phyloP scores from a whole-genome alignment of 2,888 invertebrate genomes.

The Eupithecia pulchellata region DNA sequence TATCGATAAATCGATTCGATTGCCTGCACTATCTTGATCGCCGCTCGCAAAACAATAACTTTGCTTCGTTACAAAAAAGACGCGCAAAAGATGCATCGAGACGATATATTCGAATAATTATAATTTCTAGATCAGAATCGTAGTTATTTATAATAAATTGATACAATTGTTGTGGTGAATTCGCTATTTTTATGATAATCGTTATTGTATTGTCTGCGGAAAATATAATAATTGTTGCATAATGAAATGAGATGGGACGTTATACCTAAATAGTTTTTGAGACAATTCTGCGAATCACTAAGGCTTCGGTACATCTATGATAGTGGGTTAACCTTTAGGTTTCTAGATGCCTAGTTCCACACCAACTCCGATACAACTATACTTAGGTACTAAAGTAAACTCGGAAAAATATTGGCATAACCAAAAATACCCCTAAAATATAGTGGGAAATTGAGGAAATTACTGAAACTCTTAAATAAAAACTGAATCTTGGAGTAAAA shows the following conservation, averaged over 20 bases:
- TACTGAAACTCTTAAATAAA: not conserved
- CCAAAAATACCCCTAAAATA: too few relatives aligned
- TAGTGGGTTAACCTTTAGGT: too few relatives aligned
- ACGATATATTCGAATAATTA: slow-evolving; percentile 37
- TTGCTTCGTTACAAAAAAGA: slow-evolving; percentile 45
- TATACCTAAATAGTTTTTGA: not conserved
- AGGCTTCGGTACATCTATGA: too few relatives aligned
- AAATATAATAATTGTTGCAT: not conserved
- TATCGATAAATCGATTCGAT: slow-evolving; percentile 80
- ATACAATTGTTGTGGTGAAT: slow-evolving; percentile 15
- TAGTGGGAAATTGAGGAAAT: too few relatives aligned
- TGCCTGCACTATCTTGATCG: slow-evolving; percentile 71
- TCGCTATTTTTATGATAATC: slow-evolving; percentile 4
- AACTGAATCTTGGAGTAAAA: not conserved
- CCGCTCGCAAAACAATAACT: slow-evolving; percentile 73
- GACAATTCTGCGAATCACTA: not conserved
- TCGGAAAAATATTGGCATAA: too few relatives aligned
- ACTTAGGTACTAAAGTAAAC: too few relatives aligned
- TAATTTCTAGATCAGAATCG: slow-evolving; percentile 38
- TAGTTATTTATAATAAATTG: slow-evolving; percentile 33
- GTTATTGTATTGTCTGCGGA: not conserved
- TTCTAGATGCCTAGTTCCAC: too few relatives aligned
- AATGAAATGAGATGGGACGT: not conserved
- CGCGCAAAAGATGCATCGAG: slow-evolving; percentile 27
- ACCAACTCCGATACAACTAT: too few relatives aligned